Conservation (phyloP, 64 coral and sea anemone genomes). For the Trachythela sp. region DNA sequence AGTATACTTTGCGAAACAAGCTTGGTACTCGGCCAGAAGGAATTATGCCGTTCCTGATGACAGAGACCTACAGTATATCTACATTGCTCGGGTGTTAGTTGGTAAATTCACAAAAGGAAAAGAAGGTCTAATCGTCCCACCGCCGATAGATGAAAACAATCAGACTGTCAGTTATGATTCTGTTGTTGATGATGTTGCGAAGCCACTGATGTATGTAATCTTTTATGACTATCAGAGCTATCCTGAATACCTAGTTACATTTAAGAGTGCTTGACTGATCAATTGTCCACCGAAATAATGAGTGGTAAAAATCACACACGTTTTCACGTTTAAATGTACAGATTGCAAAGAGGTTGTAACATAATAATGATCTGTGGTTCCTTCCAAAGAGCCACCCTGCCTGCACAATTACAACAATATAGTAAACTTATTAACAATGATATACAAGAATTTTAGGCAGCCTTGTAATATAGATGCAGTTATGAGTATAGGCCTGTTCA, state of each 20-base stretch:
- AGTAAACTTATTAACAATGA: too few species aligned
- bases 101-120: constrained; percentile 36
- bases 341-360: too few species aligned
- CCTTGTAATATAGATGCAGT: too few species aligned
- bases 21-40: constrained; percentile 9
- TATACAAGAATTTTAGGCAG: too few species aligned
- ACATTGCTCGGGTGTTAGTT: constrained; percentile 30
- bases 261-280: not conserved
- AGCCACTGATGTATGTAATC: constrained; percentile 22
- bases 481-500: too few species aligned
- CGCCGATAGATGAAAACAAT: not conserved
- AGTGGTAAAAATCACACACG: not conserved
- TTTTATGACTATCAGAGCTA: constrained; percentile 46
- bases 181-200: not conserved
- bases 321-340: not conserved
- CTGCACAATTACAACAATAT: too few species aligned
- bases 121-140: constrained; percentile 2
- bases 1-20: constrained; percentile 34
- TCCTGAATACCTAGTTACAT: constrained; percentile 34
- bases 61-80: constrained; percentile 29
- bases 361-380: too few species aligned
- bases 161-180: not conserved
- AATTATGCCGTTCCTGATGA: constrained; percentile 4
- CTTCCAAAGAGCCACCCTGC: too few species aligned
- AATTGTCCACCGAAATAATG: not conserved